Base-by-base conservation (phyloP, 30 jellyfish, hydroid and myxozoan genomes). In the Cassiopea andromeda region DNA sequence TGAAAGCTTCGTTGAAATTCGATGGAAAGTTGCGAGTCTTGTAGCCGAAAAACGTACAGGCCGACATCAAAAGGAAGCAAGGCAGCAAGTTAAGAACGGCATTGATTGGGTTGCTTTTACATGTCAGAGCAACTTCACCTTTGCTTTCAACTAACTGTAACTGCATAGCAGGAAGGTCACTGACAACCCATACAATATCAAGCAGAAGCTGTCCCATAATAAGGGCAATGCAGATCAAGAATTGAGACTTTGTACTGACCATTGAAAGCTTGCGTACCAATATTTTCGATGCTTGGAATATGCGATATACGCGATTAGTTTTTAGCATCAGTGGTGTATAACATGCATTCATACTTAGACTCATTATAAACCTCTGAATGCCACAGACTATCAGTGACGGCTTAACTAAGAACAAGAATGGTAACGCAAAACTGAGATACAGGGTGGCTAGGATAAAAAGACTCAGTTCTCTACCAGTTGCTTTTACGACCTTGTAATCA, bases 11-110 rank as follows among this genome's bases (percentile, higher is more conserved):
- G 78, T 92, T 96, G 94, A 84, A 96, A 60, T 97, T 96, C 54
- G 96, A 92, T 1, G 99, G 99, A 27, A 96, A 89, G 43, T 92
- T 96, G 67, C 99, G 91, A 49, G 99, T 96, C 83, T 91, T 91
- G 85, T 87, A 96, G 71, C 98, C 98, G 89, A 79, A 96, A 43
- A 76, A 85, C 43, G 99, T 92, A 72, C 99, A 84, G 2, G 93
- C 86, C 14, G 93, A 75, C 97, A 96, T 96, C 77, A 96, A 67
- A 46, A 90, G 97, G 60, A 87, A 47, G 75, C 98, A 92, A 16
- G 96, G 88, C 14, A 88, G 79, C 8, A 92, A 85, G 69, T 96
- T 96, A 67, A 96, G 78, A 4, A 91, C 87, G 48, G 85, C 89
- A 67, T 90, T 66, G 59, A 90, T 71, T n/a, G 90, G 83, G 44